Evolutionary conservation across 2,888 invertebrate genomes (phyloP).

Genomic region (Trypoxylon attenuatum): DNA sequence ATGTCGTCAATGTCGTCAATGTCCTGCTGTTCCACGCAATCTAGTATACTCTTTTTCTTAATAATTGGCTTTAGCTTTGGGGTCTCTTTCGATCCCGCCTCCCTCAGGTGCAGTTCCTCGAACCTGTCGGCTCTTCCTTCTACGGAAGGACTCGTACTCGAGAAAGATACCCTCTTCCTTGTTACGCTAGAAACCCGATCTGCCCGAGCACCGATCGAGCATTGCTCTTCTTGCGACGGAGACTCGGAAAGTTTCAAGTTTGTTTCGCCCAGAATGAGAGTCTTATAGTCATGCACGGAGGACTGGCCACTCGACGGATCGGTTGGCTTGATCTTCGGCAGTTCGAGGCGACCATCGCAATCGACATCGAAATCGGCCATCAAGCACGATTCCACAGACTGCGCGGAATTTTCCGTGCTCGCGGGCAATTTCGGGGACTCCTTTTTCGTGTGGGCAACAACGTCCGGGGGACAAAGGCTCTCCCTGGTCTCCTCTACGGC

Average conservation of each 20-base stretch:
- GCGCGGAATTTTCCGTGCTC: neutral
- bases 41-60: conserved; percentile 50
- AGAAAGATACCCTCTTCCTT: conserved; percentile 58
- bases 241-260: conserved; percentile 7
- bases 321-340: conserved; percentile 48
- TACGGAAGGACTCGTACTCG: conserved; percentile 7
- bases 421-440: conserved; percentile 9
- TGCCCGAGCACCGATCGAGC: neutral
- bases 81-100: neutral
- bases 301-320: neutral
- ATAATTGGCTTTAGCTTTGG: conserved; percentile 54
- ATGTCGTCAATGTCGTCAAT: no score
- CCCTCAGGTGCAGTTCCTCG: no score
- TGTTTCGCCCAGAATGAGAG: conserved; percentile 51
- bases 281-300: conserved; percentile 51
- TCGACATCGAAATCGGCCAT: conserved; percentile 48
- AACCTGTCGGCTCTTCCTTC: conserved; percentile 9
- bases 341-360: conserved; percentile 40
- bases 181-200: no score
- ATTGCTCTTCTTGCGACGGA: conserved; percentile 4
- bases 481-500: conserved; percentile 11
- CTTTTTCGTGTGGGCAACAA: conserved; percentile 64
- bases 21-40: neutral
- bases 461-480: conserved; percentile 61
- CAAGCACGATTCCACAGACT: conserved; percentile 6